Conservation (phyloP, 2,113 vertebrate species). For the Murina feae region DNA sequence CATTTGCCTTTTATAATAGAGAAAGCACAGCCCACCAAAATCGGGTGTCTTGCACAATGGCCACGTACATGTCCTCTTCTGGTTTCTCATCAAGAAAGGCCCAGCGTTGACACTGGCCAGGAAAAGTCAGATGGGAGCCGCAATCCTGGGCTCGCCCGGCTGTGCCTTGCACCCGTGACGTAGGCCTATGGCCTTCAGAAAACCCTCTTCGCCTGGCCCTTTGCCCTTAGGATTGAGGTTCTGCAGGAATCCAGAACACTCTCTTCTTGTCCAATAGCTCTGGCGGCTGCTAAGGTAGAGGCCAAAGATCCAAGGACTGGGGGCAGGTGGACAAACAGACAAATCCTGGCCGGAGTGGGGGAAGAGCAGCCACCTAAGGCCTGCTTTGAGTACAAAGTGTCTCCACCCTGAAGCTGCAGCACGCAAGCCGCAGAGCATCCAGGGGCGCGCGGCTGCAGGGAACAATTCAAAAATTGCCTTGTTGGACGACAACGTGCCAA, state of each 20-base stretch:
- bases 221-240: not conserved
- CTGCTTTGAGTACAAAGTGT: conserved; percentile 7
- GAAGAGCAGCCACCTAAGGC: not conserved
- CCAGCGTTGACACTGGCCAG: not conserved
- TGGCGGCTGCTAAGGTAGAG: not conserved
- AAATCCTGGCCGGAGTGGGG: not conserved
- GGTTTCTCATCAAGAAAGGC: conserved; percentile 20
- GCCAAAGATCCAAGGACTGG: not conserved
- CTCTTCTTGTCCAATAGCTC: not conserved
- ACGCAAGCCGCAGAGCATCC: conserved; percentile 48
- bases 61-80: not conserved
- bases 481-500: conserved; percentile 80
- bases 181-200: not conserved
- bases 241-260: not conserved
- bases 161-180: not conserved
- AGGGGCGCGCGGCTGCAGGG: conserved; percentile 72
- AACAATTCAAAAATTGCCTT: conserved; percentile 83
- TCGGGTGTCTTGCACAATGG: not conserved
- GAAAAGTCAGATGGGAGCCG: not conserved
- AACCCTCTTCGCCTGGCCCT: not conserved
- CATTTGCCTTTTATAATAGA: not conserved
- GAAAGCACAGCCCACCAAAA: conserved; percentile 1
- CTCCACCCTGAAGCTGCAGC: conserved; percentile 41
- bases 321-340: not conserved
- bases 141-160: rapidly evolving